Evolutionary conservation across 2,113 vertebrate species (phyloP).

Genomic region (Leptocoma aspasia): DNA sequence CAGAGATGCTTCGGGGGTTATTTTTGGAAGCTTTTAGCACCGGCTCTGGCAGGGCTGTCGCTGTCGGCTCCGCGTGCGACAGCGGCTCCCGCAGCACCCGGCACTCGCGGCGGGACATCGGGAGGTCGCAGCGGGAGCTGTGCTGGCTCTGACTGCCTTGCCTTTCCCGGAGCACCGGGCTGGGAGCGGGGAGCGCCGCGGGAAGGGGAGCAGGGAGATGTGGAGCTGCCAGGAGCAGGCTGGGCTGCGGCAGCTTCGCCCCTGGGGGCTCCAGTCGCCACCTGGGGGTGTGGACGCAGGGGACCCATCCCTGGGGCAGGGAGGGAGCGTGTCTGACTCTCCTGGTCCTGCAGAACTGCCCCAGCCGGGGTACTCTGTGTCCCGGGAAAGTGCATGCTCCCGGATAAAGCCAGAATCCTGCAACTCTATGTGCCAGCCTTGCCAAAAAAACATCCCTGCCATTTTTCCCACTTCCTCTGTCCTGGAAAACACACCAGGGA

Average conservation of each 20-base stretch:
- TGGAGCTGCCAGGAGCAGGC: background rate
- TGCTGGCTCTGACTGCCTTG: rapidly evolving
- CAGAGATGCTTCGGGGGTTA: conserved; percentile 33
- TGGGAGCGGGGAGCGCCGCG: rapidly evolving
- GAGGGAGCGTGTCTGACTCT: rapidly evolving
- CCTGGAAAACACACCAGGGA: background rate
- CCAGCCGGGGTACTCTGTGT: rapidly evolving
- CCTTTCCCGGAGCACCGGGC: rapidly evolving
- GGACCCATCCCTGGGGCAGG: rapidly evolving
- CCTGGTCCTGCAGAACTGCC: background rate
- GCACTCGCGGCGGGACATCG: background rate
- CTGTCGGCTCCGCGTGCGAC: background rate
- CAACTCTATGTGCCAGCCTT: rapidly evolving
- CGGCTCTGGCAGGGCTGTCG: background rate
- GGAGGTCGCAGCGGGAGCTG: background rate
- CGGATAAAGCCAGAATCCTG: background rate
- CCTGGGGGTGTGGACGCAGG: rapidly evolving
- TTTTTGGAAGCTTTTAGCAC: conserved; percentile 14
- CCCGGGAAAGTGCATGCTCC: rapidly evolving
- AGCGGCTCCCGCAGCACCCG: background rate
- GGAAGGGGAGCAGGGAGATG: rapidly evolving
- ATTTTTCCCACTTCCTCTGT: rapidly evolving
- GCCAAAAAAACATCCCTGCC: background rate
- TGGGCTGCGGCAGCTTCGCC: background rate
- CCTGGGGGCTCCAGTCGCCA: rapidly evolving